Conservation (phyloP, 2,113 vertebrate species). For the Fulica atra region DNA sequence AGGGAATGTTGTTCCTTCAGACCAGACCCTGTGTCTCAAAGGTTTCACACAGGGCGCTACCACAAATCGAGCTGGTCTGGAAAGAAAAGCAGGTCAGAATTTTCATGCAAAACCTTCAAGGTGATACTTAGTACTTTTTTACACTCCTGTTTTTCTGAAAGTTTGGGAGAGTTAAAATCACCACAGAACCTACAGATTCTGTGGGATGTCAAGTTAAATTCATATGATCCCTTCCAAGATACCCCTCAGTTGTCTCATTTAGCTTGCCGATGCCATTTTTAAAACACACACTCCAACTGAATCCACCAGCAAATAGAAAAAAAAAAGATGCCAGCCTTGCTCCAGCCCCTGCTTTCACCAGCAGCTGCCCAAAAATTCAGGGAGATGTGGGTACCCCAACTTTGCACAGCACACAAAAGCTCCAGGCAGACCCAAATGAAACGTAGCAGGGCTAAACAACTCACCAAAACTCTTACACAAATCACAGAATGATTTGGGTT, state of each 20-base stretch:
- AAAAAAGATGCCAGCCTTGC: background rate
- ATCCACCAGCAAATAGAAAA: background rate
- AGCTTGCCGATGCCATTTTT: background rate
- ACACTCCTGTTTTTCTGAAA: background rate
- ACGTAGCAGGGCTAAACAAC: background rate
- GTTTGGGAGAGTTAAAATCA: background rate
- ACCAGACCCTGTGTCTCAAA: background rate
- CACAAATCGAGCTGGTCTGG: background rate
- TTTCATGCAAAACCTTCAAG: background rate
- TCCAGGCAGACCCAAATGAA: background rate
- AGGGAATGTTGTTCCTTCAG: background rate
- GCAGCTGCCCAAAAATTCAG: background rate
- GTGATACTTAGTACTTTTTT: background rate
- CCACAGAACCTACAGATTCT: background rate
- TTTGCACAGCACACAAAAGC: background rate
- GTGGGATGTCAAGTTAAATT: background rate
- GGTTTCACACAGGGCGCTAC: background rate
- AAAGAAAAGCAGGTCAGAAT: background rate
- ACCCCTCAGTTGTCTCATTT: background rate
- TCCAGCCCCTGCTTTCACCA: background rate
- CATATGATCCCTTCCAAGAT: background rate
- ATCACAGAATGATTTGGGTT: background rate
- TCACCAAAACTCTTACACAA: background rate
- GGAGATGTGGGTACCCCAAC: rapidly evolving
- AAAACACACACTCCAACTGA: background rate